phyloP scores from a whole-genome alignment of 2,113 vertebrate genomes.

The Mormyrus iriodes region DNA sequence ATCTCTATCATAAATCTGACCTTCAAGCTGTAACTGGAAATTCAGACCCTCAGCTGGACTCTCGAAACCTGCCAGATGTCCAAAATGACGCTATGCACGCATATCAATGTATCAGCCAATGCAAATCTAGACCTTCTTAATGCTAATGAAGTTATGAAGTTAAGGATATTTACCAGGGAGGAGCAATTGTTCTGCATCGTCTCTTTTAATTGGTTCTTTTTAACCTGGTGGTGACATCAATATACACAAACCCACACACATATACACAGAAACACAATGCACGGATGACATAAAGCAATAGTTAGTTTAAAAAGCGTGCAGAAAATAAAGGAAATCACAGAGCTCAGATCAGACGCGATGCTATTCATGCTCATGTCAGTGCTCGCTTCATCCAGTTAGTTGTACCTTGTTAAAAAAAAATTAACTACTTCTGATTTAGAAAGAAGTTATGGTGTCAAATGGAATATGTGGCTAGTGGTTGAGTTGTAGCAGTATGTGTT shows the following conservation, averaged over 20 bases:
- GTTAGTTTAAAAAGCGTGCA: conserved; percentile 3
- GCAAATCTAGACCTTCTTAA: conserved; percentile 1
- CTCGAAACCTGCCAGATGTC: not conserved
- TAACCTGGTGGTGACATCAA: conserved; percentile 19
- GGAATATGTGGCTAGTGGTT: not conserved
- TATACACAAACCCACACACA: conserved; percentile 8
- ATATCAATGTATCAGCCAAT: not conserved
- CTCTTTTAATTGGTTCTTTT: conserved; percentile 20
- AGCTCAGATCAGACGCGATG: not conserved
- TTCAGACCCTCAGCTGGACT: not conserved
- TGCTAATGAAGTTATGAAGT: conserved; percentile 21
- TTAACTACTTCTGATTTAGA: not conserved
- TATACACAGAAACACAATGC: conserved; percentile 2
- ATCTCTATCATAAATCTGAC: not conserved
- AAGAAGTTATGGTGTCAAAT: not conserved
- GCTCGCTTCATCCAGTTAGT: not conserved
- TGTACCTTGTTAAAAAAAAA: not conserved
- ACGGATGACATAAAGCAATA: conserved; percentile 12
- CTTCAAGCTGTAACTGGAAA: conserved; percentile 10
- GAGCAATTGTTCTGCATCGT: conserved; percentile 17
- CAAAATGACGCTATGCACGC: not conserved
- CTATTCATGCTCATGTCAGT: not conserved
- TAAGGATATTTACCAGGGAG: conserved; percentile 24
- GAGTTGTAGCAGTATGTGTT: not conserved
- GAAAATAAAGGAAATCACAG: conserved; percentile 1